A percentile compares a stretch with the other conserved stretches of the same genome.
phyloP scores from a whole-genome alignment of 2,888 invertebrate species.

The Pocota personata region DNA sequence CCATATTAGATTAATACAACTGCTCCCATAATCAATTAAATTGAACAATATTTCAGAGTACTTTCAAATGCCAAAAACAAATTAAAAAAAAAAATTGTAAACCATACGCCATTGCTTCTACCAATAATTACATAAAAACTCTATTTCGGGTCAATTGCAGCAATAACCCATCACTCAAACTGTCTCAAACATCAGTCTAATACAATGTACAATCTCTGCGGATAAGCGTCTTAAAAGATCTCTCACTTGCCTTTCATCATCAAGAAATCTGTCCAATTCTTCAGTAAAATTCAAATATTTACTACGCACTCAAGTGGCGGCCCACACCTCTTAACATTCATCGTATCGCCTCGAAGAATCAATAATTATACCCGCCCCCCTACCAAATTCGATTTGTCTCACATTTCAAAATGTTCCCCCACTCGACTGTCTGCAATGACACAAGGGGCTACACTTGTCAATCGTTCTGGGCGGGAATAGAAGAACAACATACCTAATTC shows the following conservation, averaged over 20 bases:
- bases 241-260: background rate
- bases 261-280: background rate
- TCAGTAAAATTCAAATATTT: constrained; percentile 7
- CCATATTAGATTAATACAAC: no score
- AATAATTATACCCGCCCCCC: constrained; percentile 1
- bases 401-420: constrained; percentile 28
- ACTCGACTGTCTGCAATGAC: constrained; percentile 5
- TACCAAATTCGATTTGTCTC: constrained; percentile 36
- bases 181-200: background rate
- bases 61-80: background rate
- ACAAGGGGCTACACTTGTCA: constrained; percentile 43
- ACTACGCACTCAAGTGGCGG: constrained; percentile 22
- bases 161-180: constrained; percentile 14
- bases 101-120: background rate
- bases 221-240: background rate
- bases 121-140: background rate
- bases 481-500: constrained; percentile 28
- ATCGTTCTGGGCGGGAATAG: background rate
- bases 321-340: constrained; percentile 21
- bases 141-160: background rate
- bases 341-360: constrained; percentile 3
- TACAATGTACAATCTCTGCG: background rate
- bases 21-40: no score
- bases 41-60: no score
- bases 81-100: background rate